Evolutionary conservation across 2,888 invertebrate species (phyloP).

Genomic region (Myathropa florea): DNA sequence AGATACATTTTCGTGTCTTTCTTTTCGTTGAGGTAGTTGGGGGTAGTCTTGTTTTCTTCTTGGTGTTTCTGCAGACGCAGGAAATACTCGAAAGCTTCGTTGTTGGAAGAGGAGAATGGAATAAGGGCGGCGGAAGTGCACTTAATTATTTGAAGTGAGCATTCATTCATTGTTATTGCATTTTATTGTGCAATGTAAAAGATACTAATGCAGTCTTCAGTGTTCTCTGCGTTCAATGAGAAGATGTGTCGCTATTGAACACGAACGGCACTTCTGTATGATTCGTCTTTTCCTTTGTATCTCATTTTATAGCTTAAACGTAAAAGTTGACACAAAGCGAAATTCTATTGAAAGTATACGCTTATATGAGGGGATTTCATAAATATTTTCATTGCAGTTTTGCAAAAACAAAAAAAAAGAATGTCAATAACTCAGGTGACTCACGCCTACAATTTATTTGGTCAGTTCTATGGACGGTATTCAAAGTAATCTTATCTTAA

Average conservation of each 20-base stretch:
- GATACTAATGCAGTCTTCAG: not conserved
- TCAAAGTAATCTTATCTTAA: not conserved
- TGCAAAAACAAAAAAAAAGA: not conserved
- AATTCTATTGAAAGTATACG: not conserved
- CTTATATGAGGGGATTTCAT: not conserved
- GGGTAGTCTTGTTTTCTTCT: not conserved
- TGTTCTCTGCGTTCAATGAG: not conserved
- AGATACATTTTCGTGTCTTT: slow-evolving; percentile 8
- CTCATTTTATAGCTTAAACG: not conserved
- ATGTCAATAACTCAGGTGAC: not conserved
- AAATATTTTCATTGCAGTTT: not conserved
- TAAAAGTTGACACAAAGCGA: not conserved
- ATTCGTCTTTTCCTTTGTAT: not conserved
- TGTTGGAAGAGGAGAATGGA: not conserved
- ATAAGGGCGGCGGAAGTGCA: not conserved
- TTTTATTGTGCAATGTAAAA: not conserved
- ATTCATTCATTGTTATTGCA: not conserved
- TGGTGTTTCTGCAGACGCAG: not conserved
- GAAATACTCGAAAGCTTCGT: slow-evolving; percentile 28
- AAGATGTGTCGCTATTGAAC: not conserved
- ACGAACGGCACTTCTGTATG: not conserved
- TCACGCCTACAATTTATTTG: not conserved
- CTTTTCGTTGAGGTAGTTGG: slow-evolving; percentile 15
- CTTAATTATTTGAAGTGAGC: slow-evolving; percentile 7
- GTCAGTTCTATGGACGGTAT: not conserved